Evolutionary conservation across 2,797 vertebrate genomes (phyloP).

Genomic region (Pitangus sulphuratus): DNA sequence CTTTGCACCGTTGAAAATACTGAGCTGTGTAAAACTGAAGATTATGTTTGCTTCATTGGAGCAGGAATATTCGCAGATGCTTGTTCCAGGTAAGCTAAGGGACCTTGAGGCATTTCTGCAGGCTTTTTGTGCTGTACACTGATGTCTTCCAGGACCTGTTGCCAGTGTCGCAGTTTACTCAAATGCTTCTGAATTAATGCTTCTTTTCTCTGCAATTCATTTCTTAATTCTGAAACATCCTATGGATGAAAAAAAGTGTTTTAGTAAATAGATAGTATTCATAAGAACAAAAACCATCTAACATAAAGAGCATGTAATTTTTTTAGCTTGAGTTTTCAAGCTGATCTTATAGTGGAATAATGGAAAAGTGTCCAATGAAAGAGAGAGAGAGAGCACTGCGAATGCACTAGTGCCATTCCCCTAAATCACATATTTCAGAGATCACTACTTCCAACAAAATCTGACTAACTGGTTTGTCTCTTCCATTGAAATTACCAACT

Average conservation of each 20-base stretch:
- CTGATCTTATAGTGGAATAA: background rate
- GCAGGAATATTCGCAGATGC: conserved; percentile 94
- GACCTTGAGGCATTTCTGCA: conserved; percentile 88
- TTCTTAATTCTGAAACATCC: conserved; percentile 95
- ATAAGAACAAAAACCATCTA: background rate
- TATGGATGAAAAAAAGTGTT: conserved; percentile 28
- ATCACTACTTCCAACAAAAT: background rate
- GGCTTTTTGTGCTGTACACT: conserved; percentile 91
- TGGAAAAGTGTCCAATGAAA: background rate
- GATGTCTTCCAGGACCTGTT: conserved; percentile 94
- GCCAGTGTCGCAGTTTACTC: conserved; percentile 92
- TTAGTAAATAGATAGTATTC: background rate
- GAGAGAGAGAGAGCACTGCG: background rate
- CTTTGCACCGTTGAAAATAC: background rate
- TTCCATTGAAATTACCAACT: background rate
- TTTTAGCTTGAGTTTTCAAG: background rate
- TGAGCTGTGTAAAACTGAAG: background rate
- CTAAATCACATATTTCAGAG: background rate
- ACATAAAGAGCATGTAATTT: background rate
- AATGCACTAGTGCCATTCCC: background rate
- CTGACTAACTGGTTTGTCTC: background rate
- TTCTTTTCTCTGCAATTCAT: conserved; percentile 94
- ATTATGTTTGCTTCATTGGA: conserved; percentile 88
- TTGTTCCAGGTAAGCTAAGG: conserved; percentile 92
- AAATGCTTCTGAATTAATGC: conserved; percentile 93